Percentiles rank a stretch among this genome's conserved stretches.
Conservation (phyloP, 2,888 invertebrate species). For the Lepeophtheirus nordmannii region DNA sequence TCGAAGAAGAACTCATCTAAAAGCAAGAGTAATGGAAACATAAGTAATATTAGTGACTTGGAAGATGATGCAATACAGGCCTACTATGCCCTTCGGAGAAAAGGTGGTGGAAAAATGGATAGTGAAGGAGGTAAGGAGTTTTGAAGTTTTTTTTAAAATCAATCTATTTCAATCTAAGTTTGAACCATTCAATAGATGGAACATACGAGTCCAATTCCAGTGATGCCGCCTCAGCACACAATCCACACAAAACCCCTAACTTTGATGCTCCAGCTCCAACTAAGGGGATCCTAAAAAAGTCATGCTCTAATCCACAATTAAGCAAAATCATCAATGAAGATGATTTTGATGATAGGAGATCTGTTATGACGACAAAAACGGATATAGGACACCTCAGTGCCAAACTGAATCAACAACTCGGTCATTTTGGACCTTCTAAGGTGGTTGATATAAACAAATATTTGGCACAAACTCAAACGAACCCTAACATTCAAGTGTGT, state of each 20-base stretch:
- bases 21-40: conserved; percentile 4
- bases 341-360: not conserved
- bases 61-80: conserved; percentile 18
- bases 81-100: conserved; percentile 22
- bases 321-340: not conserved
- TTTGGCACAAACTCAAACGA: conserved; percentile 1
- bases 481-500: not conserved
- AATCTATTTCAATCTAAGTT: not conserved
- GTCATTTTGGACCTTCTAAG: not conserved
- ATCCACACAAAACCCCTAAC: conserved; percentile 10
- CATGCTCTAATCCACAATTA: conserved; percentile 20
- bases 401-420: not conserved
- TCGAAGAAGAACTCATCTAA: not conserved
- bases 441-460: conserved; percentile 23
- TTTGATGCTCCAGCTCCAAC: conserved; percentile 20
- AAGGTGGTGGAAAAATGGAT: conserved; percentile 2
- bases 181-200: not conserved
- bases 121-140: conserved; percentile 14
- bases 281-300: conserved; percentile 24
- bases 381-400: conserved; percentile 3
- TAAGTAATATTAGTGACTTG: conserved; percentile 14
- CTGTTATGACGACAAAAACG: not conserved
- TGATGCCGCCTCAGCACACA: not conserved
- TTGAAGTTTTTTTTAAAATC: not conserved
- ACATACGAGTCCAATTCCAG: not conserved